A percentile compares a stretch with the other conserved stretches of the same genome.
Conservation (phyloP, 2,888 invertebrate genomes). For the Andrena bucephala region DNA sequence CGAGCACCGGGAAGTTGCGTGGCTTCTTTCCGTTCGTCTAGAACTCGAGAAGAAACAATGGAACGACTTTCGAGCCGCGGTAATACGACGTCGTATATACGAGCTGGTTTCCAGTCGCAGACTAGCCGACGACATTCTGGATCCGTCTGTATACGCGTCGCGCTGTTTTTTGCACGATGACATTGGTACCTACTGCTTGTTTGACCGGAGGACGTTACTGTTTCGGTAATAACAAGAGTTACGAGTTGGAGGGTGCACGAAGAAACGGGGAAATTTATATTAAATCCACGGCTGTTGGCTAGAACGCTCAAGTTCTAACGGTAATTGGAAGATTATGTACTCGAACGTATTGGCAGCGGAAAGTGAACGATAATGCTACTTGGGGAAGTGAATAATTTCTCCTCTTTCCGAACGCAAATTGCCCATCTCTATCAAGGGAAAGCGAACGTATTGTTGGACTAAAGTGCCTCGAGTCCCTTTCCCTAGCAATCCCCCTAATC, state of each 20-base stretch:
- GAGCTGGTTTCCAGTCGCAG: constrained; percentile 54
- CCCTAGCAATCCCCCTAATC: constrained; percentile 66
- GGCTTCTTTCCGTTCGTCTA: constrained; percentile 30
- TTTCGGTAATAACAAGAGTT: not conserved
- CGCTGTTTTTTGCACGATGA: not conserved
- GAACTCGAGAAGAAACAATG: constrained; percentile 60
- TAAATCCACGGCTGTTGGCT: not conserved
- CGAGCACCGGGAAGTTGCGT: constrained; percentile 49
- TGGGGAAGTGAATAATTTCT: not conserved
- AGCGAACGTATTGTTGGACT: constrained; percentile 60
- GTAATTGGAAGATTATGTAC: not conserved
- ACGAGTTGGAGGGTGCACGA: not conserved
- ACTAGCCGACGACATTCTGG: constrained; percentile 70
- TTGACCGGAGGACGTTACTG: not conserved
- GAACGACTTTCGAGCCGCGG: constrained; percentile 48
- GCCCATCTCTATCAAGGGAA: constrained; percentile 8
- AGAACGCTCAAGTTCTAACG: not conserved
- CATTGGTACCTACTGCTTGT: not conserved
- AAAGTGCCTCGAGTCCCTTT: constrained; percentile 71
- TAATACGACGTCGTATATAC: constrained; percentile 53
- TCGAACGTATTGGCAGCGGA: too few species aligned
- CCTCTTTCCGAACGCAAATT: not conserved
- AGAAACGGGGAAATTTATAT: not conserved
- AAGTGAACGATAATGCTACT: not conserved
- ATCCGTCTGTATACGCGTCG: constrained; percentile 14